Evolutionary conservation across 1,140 invertebrate genomes (phyloP).

Genomic region (Cydia strobilella): DNA sequence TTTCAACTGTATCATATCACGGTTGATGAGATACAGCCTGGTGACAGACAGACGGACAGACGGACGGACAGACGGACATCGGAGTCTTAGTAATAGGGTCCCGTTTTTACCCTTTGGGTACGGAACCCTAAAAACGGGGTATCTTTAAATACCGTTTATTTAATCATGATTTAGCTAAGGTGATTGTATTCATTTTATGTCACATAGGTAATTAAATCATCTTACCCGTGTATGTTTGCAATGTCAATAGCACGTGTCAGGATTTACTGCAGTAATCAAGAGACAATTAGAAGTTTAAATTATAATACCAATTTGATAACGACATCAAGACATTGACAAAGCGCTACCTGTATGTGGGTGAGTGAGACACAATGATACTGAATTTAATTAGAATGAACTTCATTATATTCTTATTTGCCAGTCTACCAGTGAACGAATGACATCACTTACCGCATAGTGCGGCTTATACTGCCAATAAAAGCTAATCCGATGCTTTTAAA

Average conservation of each 20-base stretch:
- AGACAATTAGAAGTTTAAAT: background rate
- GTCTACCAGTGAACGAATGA: background rate
- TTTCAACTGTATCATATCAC: too few species aligned
- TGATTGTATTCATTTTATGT: background rate
- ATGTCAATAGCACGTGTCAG: slow-evolving; percentile 4
- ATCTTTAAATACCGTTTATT: too few species aligned
- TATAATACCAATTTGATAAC: background rate
- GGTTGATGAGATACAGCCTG: too few species aligned
- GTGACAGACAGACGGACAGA: too few species aligned
- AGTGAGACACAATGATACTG: background rate
- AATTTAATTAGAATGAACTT: background rate
- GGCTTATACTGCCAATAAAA: background rate
- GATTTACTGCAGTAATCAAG: slow-evolving; percentile 2
- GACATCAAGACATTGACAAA: background rate
- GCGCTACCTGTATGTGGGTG: background rate
- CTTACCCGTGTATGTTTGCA: slow-evolving; percentile 1
- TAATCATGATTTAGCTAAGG: background rate
- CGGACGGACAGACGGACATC: too few species aligned
- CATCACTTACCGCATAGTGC: background rate
- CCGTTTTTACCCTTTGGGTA: too few species aligned
- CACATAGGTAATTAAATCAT: background rate
- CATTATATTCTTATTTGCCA: background rate
- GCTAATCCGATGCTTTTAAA: background rate
- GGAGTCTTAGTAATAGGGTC: too few species aligned
- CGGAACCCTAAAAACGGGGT: too few species aligned